Evolutionary conservation across 2,113 vertebrate genomes (phyloP), one percentile per base, ranked within the genome.

Genomic region (Pseudorectes ferrugineus): DNA sequence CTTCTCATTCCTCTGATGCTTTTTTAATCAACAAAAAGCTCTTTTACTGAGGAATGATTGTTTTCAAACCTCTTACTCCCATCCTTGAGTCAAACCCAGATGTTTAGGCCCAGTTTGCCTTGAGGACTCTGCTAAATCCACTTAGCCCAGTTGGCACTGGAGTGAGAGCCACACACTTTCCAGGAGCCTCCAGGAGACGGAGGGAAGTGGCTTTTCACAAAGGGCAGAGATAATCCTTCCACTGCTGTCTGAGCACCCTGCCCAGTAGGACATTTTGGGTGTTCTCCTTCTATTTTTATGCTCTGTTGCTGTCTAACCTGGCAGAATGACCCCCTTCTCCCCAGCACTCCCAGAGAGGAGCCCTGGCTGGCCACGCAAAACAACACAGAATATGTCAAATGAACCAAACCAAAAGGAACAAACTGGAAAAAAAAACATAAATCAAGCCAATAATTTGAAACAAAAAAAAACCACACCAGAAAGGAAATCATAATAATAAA

Each of bases 401-500:
- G 68, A 95, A 92, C 49, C 33, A 46, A 97, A 95, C 58, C 61
- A 58, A 96, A 96, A 94, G 59, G 23, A 95, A 89, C 51, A 74
- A 87, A 95, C 91, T 87, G 82, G 89, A 95, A 95, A 92, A 88
- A 2, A 80, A 96, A 96, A 89, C 35, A 43, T 7, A 92, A 97
- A 93, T 23, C 48, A 66, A 91, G 68, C 80, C 45, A 36, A 35
- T 72, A 88, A 85, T 54, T 85, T 40, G 36, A 92, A 96, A 95
- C 62, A 93, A 76, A 84, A 23, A 67, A 68, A n/a, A 17, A 52
- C 84, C 84, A 61, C 17, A 94, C 52, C 31, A 88, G 94, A 96
- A 97, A 96, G 77, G 94, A 77, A 95, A 89, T 93, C 36, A 91
- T 96, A 96, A 97, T 89, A 95, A 93, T 71, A 96, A 97, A 97